phyloP scores from a whole-genome alignment of 2,888 invertebrate species.

The Trachelus iudaicus region DNA sequence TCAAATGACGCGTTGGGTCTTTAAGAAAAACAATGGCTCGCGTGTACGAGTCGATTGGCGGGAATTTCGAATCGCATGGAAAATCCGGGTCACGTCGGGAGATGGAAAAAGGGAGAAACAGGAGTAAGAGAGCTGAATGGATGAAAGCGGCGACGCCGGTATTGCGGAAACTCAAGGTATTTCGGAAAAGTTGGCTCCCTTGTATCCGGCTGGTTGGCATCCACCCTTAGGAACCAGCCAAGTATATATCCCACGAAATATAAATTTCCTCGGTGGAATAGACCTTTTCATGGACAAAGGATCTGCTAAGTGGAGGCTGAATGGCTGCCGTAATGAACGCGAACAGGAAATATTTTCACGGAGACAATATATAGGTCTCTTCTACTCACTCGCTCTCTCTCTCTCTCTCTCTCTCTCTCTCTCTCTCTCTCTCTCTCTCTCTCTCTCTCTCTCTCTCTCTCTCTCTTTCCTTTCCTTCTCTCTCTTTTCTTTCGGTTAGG shows the following conservation, averaged over 20 bases:
- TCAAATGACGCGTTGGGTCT: not conserved
- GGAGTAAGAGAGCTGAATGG: not conserved
- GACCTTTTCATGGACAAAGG: not conserved
- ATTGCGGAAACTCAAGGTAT: not conserved
- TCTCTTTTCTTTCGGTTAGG: not conserved
- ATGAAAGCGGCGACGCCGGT: not conserved
- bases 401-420: not conserved
- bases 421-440: no score
- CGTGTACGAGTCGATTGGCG: not conserved
- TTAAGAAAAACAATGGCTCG: not conserved
- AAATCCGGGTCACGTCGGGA: not conserved
- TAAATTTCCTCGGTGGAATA: not conserved
- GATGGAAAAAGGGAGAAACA: not conserved
- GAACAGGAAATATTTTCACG: slow-evolving; percentile 25
- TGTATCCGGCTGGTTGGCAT: not conserved
- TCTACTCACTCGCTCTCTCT: slow-evolving; percentile 14
- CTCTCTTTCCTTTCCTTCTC: not conserved
- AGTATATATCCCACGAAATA: not conserved
- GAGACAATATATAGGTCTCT: slow-evolving; percentile 24
- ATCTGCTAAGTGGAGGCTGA: slow-evolving; percentile 3
- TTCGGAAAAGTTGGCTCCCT: not conserved
- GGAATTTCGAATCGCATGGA: not conserved
- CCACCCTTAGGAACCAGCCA: not conserved
- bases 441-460: not conserved
- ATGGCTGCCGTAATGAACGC: slow-evolving; percentile 21